These are phyloP conservation scores for Setipinna tenuifilis DNA, from an alignment of 2,797 vertebrate species.

Conservation along the genomic window DNA sequence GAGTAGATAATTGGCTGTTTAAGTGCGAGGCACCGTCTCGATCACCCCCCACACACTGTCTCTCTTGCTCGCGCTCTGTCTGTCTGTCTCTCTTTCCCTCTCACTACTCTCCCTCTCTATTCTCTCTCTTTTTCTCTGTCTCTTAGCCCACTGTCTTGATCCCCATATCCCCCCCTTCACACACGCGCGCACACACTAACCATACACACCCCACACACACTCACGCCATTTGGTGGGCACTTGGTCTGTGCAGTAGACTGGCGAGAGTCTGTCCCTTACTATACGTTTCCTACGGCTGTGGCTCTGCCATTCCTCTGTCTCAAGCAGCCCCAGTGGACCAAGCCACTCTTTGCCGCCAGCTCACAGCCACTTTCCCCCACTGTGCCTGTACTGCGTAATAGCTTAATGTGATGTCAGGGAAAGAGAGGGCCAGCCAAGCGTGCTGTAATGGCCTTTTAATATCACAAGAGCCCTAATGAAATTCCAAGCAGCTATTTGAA, in stretches of 20 bases:
- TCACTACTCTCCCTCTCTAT: no score
- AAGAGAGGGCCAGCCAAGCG: not conserved
- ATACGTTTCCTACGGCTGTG: not conserved
- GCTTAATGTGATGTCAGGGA: constrained; percentile 12
- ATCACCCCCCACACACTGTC: not conserved
- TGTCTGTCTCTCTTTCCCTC: no score
- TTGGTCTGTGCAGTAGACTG: not conserved
- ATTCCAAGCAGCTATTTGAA: constrained; percentile 1
- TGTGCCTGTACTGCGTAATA: not conserved
- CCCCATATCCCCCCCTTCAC: not conserved
- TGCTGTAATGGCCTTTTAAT: constrained; percentile 15
- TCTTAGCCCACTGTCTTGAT: no score
- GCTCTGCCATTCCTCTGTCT: not conserved
- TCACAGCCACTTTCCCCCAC: not conserved
- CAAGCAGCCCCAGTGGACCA: not conserved
- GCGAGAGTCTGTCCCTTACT: not conserved
- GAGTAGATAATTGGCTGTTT: constrained; percentile 14
- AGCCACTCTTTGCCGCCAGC: not conserved
- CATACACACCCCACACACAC: no score
- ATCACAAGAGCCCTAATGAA: constrained; percentile 4
- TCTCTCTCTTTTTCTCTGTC: no score
- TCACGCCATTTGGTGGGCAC: not conserved
- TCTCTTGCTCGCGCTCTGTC: no score
- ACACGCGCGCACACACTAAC: not conserved
- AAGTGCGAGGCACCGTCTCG: not conserved